These are phyloP conservation scores for Hystrix cristata DNA, from an alignment of 2,113 vertebrate species.

Conservation along the genomic window DNA sequence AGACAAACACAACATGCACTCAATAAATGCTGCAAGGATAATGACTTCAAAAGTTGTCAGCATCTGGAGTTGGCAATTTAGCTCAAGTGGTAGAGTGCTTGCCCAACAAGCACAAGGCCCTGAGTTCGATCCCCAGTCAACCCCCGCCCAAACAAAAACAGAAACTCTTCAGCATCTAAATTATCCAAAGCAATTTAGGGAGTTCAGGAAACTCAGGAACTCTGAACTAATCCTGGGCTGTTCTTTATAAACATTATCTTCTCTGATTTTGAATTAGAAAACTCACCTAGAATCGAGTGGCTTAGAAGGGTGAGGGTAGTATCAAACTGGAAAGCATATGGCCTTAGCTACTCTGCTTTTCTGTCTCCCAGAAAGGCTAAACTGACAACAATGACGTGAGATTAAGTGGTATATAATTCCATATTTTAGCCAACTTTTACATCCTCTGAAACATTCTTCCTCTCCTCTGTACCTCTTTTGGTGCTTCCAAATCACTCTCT, in stretches of 20 bases:
- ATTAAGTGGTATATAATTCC: background rate
- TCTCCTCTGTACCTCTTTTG: background rate
- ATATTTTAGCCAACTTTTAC: background rate
- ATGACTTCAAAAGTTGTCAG: background rate
- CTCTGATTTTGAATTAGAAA: background rate
- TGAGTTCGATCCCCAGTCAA: no score
- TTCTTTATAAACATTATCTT: background rate
- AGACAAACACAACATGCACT: conserved; percentile 19
- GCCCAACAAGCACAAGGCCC: no score
- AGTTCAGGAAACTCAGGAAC: background rate
- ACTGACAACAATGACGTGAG: background rate
- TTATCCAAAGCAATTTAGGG: conserved; percentile 42
- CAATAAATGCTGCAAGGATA: conserved; percentile 53
- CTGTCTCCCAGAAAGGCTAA: background rate
- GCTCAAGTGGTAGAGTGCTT: no score
- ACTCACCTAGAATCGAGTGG: background rate
- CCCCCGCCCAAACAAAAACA: no score
- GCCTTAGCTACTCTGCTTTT: background rate
- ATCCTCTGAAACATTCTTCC: background rate
- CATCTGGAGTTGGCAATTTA: background rate
- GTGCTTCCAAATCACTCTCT: background rate
- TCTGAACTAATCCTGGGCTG: background rate
- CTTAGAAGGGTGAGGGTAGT: background rate
- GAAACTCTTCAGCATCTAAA: background rate
- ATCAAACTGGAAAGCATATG: background rate